Evolutionary conservation across 2,113 vertebrate species (phyloP).

Genomic region (Anser cygnoides): DNA sequence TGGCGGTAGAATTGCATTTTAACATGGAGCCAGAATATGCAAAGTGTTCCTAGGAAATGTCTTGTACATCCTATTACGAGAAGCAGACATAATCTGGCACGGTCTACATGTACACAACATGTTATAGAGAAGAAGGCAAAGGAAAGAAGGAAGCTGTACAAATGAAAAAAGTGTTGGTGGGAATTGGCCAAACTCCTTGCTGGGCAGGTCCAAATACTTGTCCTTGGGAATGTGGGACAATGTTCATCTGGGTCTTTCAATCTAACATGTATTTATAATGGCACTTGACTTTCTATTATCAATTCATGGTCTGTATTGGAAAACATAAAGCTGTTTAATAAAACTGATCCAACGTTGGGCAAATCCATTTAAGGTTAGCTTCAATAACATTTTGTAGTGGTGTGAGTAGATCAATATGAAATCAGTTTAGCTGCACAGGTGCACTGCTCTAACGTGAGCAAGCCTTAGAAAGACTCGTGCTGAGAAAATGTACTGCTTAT

Average conservation of each 20-base stretch:
- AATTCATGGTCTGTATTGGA: neutral
- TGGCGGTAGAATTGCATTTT: neutral
- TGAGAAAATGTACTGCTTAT: conserved; percentile 19
- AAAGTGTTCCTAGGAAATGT: conserved; percentile 4
- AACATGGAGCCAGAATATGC: neutral
- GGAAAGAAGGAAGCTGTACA: neutral
- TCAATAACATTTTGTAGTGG: neutral
- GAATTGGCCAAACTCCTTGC: neutral
- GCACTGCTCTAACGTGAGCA: neutral
- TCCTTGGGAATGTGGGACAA: neutral
- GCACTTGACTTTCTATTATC: neutral
- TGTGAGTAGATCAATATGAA: neutral
- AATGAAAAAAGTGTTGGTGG: neutral
- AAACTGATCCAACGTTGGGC: neutral
- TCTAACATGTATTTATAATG: neutral
- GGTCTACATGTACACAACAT: fast-evolving
- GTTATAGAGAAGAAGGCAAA: neutral
- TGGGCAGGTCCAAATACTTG: fast-evolving
- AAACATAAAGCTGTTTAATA: neutral
- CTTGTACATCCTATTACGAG: neutral
- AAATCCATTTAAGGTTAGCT: neutral
- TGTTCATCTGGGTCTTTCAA: neutral
- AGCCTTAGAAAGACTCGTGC: neutral
- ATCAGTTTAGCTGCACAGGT: conserved; percentile 11
- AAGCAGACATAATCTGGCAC: neutral